A percentile compares a stretch with the other conserved stretches of the same genome.
These are phyloP conservation scores for Atrina japonica DNA, from an alignment of 2,888 invertebrate species.

Conservation along the genomic window DNA sequence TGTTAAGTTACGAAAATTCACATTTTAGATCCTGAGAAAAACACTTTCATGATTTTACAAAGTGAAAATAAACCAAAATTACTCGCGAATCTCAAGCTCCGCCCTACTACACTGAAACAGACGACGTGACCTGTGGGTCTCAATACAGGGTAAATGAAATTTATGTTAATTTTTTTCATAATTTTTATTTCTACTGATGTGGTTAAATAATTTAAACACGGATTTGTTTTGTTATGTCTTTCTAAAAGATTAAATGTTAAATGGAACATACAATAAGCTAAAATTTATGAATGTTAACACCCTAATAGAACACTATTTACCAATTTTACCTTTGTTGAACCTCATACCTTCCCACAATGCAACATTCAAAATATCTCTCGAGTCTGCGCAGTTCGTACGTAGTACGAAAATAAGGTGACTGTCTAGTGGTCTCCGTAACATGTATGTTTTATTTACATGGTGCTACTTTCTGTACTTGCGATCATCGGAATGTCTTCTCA, in stretches of 20 bases:
- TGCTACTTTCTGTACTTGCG: neutral
- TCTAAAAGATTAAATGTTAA: too few relatives aligned
- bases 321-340: slow-evolving; percentile 3
- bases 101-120: neutral
- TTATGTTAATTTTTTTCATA: neutral
- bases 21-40: too few relatives aligned
- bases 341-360: slow-evolving; percentile 59
- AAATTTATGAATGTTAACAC: neutral
- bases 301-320: neutral
- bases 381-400: slow-evolving; percentile 58
- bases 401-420: slow-evolving; percentile 6
- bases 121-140: neutral
- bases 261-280: too few relatives aligned
- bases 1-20: too few relatives aligned
- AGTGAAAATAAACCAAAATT: too few relatives aligned
- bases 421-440: neutral
- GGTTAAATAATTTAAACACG: neutral
- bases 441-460: neutral
- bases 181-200: neutral
- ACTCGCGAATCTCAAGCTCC: neutral
- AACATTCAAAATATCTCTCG: slow-evolving; percentile 52
- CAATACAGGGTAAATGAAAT: neutral
- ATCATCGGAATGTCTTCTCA: slow-evolving; percentile 53
- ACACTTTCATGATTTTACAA: too few relatives aligned
- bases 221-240: neutral